Evolutionary conservation across 2,888 invertebrate species (phyloP), one percentile per base, ranked within the genome.

Genomic region (Frankliniella fusca): DNA sequence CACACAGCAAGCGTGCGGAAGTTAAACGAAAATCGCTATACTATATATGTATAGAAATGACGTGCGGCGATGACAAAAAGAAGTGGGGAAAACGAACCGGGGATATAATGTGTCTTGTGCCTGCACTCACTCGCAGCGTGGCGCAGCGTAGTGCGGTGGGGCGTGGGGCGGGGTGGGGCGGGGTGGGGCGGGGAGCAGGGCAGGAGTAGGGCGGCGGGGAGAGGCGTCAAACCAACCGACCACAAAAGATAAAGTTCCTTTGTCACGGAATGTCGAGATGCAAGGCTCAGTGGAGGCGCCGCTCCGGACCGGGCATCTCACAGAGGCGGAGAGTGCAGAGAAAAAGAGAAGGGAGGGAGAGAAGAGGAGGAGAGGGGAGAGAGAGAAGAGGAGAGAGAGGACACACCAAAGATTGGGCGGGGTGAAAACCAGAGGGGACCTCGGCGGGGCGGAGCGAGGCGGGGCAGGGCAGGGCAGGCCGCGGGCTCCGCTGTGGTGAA

Each of bases 231-330:
- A 54, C 54, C 54, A 18, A 70, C n/a, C 70, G 70, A 70, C 70
- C 20, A 70, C 70, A 70, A 70, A 70, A 70, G 70, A 70, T 23
- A 23, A 70, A 70, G 70, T 70, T 23, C 70, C 70, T 70, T 70
- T 70, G 70, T n/a, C 20, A 18, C 65, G 38, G 38, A 38, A 38
- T 38, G 38, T 5, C 38, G 38, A 38, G 38, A 38, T 38, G 38
- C 38, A 38, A 38, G 38, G 38, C 38, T 38, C 38, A 38, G 38
- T 38, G 38, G 38, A 38, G 38, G 38, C 38, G 38, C 38, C 38
- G 38, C 38, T 38, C 38, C 38, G n/a, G n/a, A 9, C 38, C 38
- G n/a, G n/a, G 54, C 54, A 54, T 12, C 1, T 54, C 12, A 54
- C 5, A 54, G 54, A 54, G 54, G 18, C 15, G 54, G 54, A 54